phyloP scores from a whole-genome alignment of 2,113 vertebrate species.

The Eleginops maclovinus region DNA sequence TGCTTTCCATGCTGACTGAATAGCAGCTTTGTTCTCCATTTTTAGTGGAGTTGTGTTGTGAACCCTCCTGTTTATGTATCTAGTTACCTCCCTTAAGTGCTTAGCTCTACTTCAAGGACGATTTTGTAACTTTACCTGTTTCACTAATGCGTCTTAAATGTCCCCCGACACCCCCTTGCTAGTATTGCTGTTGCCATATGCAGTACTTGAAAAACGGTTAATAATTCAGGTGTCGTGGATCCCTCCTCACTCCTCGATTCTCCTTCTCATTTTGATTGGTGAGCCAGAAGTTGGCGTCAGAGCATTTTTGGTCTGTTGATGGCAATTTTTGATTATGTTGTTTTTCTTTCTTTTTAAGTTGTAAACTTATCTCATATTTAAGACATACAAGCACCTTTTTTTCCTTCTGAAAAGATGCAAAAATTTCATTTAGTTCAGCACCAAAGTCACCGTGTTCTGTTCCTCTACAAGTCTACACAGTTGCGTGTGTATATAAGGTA shows the following conservation, averaged over 20 bases:
- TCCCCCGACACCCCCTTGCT: neutral
- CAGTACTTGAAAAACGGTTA: slow-evolving; percentile 39
- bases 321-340: neutral
- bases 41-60: slow-evolving; percentile 35
- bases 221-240: slow-evolving; percentile 42
- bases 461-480: slow-evolving; percentile 49
- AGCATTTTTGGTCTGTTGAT: slow-evolving; percentile 37
- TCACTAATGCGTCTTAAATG: slow-evolving; percentile 66
- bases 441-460: slow-evolving; percentile 72
- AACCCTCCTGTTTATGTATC: slow-evolving; percentile 56
- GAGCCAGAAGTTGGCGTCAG: slow-evolving; percentile 42
- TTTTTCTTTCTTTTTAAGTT: slow-evolving; percentile 10
- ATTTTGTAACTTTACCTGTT: slow-evolving; percentile 65
- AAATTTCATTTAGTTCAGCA: slow-evolving; percentile 55
- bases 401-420: slow-evolving; percentile 49
- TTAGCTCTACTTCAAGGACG: slow-evolving; percentile 57
- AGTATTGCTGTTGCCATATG: slow-evolving; percentile 42
- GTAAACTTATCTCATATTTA: slow-evolving; percentile 36
- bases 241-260: slow-evolving; percentile 34
- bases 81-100: slow-evolving; percentile 65
- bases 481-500: slow-evolving; percentile 82
- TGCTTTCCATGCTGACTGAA: slow-evolving; percentile 29
- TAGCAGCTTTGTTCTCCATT: slow-evolving; percentile 58
- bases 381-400: slow-evolving; percentile 64
- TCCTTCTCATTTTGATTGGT: slow-evolving; percentile 35